Percentiles rank a stretch among this genome's conserved stretches.
phyloP scores from a whole-genome alignment of 2,888 invertebrate genomes.

The Scaptomyza polygonia region DNA sequence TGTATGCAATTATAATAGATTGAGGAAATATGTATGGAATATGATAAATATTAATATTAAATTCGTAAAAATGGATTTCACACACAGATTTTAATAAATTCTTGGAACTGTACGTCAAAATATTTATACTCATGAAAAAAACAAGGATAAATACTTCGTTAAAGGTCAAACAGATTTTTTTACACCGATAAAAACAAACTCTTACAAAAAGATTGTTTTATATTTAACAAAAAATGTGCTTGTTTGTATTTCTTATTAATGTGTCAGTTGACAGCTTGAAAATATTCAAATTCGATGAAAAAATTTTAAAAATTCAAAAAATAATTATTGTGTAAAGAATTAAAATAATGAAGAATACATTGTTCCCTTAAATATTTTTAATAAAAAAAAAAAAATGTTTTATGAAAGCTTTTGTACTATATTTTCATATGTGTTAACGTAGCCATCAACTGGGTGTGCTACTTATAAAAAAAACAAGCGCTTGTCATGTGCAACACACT shows the following conservation, averaged over 20 bases:
- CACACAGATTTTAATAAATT: no score
- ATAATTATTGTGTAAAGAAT: no score
- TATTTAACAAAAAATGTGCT: background rate
- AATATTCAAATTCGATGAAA: background rate
- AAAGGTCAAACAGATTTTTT: background rate
- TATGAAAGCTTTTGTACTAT: background rate
- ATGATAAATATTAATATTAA: background rate
- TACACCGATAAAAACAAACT: background rate
- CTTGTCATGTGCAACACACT: slow-evolving; percentile 31
- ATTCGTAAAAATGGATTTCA: no score
- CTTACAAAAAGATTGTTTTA: background rate
- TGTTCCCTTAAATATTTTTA: background rate
- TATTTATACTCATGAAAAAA: no score
- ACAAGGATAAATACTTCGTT: no score
- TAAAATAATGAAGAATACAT: no score
- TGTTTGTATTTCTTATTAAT: background rate
- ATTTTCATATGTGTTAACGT: slow-evolving; percentile 1
- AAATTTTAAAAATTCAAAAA: background rate
- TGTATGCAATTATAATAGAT: background rate
- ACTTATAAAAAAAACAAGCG: background rate
- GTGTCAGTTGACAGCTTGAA: no score
- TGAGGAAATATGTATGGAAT: background rate
- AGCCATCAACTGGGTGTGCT: background rate
- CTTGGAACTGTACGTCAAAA: no score
- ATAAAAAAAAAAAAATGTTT: background rate